Evolutionary conservation across 2,888 invertebrate species (phyloP), one percentile per base, ranked within the genome.

Genomic region (Caenorhabditis sulstoni): DNA sequence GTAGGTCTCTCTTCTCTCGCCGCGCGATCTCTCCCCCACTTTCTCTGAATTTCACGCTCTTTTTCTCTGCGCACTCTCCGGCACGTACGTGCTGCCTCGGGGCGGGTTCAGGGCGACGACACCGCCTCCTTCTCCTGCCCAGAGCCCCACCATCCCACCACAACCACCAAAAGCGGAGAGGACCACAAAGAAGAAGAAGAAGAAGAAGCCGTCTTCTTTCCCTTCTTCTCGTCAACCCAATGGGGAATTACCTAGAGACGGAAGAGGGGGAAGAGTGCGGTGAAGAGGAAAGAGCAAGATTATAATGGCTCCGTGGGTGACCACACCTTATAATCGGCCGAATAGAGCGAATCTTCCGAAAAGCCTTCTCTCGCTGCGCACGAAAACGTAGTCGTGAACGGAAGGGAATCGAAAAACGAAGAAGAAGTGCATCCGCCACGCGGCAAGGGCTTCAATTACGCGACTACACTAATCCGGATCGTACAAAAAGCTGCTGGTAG

Each of bases 201-300:
- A 53, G 71, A 55, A 20, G 53, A 29, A 29, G 29, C 29, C 70
- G 37, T 52, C 53, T 59, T 49, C 41, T 45, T 52, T 44, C 35
- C 61, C 52, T 49, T 44, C 47, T 39, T 37, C 49, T 41, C 55
- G 55, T 70, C 61, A 67, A 68, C 53, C 67, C 74, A 74, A 53
- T 61, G 68, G 76, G 76, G 76, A 76, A 76, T 76, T 68, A 76
- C 76, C 68, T 76, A 76, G 68, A 62, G 62, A 64, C 68, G 61
- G 35, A 41, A 44, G 39, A 39, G 73, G 50, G 55, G 41, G 57
- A 52, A 12, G 22, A 59, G 20, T 11, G 23, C 29, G 41, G 45
- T n/a, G 39, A 65, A 53, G 50, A 47, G 57, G 29, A 50, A 55
- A 57, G 50, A 59, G 44, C 64, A 52, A 44, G 35, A 57, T 65